Conservation (phyloP, 2,797 vertebrate genomes). For the Propithecus perrieri region DNA sequence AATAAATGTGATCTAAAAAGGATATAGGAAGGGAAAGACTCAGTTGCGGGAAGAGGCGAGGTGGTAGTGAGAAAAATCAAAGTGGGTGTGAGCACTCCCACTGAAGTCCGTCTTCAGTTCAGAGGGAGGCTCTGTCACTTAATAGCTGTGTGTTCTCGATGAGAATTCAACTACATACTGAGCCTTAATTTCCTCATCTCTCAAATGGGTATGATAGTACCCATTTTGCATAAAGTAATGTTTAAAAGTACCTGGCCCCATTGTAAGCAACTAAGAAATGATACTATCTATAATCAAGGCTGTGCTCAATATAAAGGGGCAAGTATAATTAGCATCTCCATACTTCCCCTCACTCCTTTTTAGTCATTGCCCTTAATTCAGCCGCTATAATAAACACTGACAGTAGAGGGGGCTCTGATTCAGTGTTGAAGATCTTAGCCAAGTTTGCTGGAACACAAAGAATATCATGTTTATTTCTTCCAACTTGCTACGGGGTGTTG, state of each 20-base stretch:
- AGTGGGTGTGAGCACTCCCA: neutral
- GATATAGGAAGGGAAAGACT: neutral
- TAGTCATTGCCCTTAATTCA: neutral
- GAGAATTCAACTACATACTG: neutral
- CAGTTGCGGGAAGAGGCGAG: neutral
- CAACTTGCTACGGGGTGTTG: conserved; percentile 48
- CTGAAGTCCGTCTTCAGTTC: neutral
- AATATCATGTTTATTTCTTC: conserved; percentile 24
- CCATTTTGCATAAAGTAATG: neutral
- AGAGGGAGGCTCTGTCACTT: neutral
- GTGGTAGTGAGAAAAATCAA: neutral
- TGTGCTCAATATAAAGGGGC: neutral
- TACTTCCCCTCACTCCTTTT: neutral
- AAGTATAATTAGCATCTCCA: neutral
- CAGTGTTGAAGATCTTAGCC: neutral
- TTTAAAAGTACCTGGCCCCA: neutral
- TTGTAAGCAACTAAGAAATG: conserved; percentile 1
- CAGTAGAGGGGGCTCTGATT: neutral
- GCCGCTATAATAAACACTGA: neutral
- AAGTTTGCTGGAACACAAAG: conserved; percentile 3
- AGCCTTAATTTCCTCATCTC: neutral
- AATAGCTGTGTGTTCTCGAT: neutral
- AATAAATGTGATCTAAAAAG: neutral
- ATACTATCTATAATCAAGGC: neutral
- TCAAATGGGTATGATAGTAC: neutral